These are phyloP conservation scores for Centropyge bicolor DNA, from an alignment of 2,797 vertebrate genomes.

Conservation along the genomic window DNA sequence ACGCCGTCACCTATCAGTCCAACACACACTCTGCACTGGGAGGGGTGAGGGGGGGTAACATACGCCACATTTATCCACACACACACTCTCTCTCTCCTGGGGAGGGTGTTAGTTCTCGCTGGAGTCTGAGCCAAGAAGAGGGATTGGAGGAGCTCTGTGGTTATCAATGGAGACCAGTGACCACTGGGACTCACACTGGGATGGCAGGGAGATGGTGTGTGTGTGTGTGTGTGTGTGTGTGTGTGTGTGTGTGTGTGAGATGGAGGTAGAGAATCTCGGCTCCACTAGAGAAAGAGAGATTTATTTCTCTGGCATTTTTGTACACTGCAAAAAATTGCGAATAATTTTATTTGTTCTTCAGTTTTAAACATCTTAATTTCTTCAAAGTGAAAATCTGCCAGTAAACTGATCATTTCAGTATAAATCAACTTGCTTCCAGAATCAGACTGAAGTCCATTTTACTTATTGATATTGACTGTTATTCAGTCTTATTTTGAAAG, in stretches of 20 bases:
- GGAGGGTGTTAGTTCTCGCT: conserved; percentile 58
- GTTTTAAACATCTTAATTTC: background rate
- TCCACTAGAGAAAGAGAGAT: background rate
- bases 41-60: background rate
- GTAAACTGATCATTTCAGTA: no score
- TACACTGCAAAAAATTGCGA: background rate
- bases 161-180: conserved; percentile 83
- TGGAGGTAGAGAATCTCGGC: no score
- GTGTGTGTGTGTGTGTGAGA: conserved; percentile 26
- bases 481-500: no score
- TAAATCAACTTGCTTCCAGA: no score
- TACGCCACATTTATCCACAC: conserved; percentile 15
- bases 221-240: conserved; percentile 22
- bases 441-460: no score
- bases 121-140: conserved; percentile 71
- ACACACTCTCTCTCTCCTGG: conserved; percentile 24
- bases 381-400: no score
- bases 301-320: background rate
- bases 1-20: conserved; percentile 63
- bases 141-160: conserved; percentile 72
- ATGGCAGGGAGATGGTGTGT: conserved; percentile 28
- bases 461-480: no score
- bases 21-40: conserved; percentile 60
- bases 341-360: background rate
- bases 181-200: conserved; percentile 69